Base-by-base conservation (phyloP, 1,140 invertebrate genomes). In the Drosophila saltans region DNA sequence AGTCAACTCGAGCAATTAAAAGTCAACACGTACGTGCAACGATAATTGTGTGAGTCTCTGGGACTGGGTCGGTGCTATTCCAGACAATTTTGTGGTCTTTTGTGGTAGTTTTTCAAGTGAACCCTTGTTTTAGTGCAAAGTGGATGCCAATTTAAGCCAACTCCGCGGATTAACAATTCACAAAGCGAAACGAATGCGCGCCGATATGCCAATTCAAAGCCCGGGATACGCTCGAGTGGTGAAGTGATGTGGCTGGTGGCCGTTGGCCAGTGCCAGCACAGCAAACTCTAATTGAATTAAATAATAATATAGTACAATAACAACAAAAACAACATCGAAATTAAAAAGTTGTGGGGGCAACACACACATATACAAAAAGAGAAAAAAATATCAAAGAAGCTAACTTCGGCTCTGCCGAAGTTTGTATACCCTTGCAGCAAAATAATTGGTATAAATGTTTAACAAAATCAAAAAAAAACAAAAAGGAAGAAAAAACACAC, bases 271-370 rank as follows among this genome's bases (percentile, higher is more conserved):
- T 81, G 82, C 71, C 81, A 81, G 75, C 81, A 56, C 71, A 59
- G 73, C 81, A 81, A 85, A 61, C 78, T 72, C 63, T 70, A 81
- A 85, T 70, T 78, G 67, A 86, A 71, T 85, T 78, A 61, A 82
- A 77, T 74, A 83, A 66, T 30, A 69, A 45, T 52, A 26, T 52
- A 26, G 21, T 26, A 52, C 45, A 48, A 75, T 56, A 70, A 45
- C 60, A 60, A 26, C 40, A 24, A 60, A 9, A 58, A 39, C 33
- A 66, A 40, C 45, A 43, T 26, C 28, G 45, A 69, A 60, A 61
- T 52, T 52, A 59, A 59, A 62, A 65, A 66, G 56, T 62, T 68
- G 66, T 60, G 67, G 75, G 59, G 65, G 33, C 52, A 75, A 75
- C 67, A 68, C 43, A 63, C 40, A 78, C 81, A 59, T 36, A 69